A percentile compares a stretch with the other conserved stretches of the same genome.
phyloP scores from a whole-genome alignment of 2,888 invertebrate species.

The Agapostemon virescens region DNA sequence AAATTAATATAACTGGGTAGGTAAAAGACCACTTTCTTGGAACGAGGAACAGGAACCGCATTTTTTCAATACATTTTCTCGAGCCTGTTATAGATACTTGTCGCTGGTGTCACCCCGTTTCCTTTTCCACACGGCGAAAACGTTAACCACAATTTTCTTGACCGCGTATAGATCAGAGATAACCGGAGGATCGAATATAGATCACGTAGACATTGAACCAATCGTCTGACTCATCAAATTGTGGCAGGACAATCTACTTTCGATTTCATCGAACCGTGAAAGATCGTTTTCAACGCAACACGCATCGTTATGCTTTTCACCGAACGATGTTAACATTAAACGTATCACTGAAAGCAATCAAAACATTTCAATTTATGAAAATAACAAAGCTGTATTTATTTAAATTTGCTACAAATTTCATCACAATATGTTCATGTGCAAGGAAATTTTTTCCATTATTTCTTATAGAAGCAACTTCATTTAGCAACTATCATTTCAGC shows the following conservation, averaged over 20 bases:
- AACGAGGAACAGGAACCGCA: constrained; percentile 10
- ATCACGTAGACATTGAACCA: constrained; percentile 3
- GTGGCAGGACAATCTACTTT: constrained; percentile 25
- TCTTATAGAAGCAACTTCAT: no score
- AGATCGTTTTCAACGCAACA: background rate
- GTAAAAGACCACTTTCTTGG: background rate
- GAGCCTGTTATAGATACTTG: constrained; percentile 6
- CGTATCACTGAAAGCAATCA: no score
- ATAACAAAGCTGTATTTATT: no score
- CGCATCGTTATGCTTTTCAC: background rate
- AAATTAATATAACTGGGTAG: background rate
- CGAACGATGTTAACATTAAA: background rate
- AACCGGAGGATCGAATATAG: background rate
- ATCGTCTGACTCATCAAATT: constrained; percentile 15
- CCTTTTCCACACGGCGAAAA: background rate
- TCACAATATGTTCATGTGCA: no score
- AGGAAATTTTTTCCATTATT: no score
- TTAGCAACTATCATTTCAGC: no score
- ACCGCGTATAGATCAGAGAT: background rate
- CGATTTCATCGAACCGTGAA: constrained; percentile 23
- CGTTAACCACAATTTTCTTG: constrained; percentile 11
- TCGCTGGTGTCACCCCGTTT: background rate
- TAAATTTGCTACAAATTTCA: no score
- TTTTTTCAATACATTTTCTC: background rate
- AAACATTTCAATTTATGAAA: no score